A percentile compares a stretch with the other conserved stretches of the same genome.
Conservation (phyloP, 2,888 invertebrate species). For the Latrodectus hesperus region DNA sequence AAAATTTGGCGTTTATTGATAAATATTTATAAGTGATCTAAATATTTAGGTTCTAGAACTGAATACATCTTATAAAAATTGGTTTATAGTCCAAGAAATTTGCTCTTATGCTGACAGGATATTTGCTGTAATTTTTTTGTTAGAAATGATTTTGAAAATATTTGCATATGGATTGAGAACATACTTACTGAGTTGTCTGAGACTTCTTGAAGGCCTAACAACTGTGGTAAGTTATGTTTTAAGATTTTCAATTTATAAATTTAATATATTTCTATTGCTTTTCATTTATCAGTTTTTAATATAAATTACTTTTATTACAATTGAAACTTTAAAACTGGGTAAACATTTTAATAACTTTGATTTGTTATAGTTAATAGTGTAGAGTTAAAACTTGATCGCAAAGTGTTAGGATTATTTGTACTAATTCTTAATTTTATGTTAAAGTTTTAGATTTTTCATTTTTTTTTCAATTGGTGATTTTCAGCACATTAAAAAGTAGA, state of each 20-base stretch:
- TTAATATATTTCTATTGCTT: too few species aligned
- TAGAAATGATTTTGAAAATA: constrained; percentile 58
- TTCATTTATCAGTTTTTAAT: too few species aligned
- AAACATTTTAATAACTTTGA: too few species aligned
- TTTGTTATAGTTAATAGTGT: too few species aligned
- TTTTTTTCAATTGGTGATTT: too few species aligned
- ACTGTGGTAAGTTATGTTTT: constrained; percentile 24
- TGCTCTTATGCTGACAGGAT: constrained; percentile 37
- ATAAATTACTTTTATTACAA: too few species aligned
- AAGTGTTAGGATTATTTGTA: too few species aligned
- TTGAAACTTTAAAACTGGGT: too few species aligned
- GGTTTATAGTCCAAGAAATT: constrained; percentile 24
- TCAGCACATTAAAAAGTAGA: too few species aligned
- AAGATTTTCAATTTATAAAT: not conserved
- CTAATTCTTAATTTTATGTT: too few species aligned
- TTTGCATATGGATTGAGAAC: constrained; percentile 58
- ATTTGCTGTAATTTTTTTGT: constrained; percentile 41
- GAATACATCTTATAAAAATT: constrained; percentile 33
- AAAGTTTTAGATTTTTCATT: too few species aligned
- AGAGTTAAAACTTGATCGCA: too few species aligned
- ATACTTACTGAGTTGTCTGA: constrained; percentile 36
- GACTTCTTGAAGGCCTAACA: constrained; percentile 38
- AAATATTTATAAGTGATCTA: not conserved
- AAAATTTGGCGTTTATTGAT: not conserved
- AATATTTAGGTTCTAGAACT: constrained; percentile 45